Base-by-base conservation (phyloP, 1,140 invertebrate genomes). In the Olivierus martensii region DNA sequence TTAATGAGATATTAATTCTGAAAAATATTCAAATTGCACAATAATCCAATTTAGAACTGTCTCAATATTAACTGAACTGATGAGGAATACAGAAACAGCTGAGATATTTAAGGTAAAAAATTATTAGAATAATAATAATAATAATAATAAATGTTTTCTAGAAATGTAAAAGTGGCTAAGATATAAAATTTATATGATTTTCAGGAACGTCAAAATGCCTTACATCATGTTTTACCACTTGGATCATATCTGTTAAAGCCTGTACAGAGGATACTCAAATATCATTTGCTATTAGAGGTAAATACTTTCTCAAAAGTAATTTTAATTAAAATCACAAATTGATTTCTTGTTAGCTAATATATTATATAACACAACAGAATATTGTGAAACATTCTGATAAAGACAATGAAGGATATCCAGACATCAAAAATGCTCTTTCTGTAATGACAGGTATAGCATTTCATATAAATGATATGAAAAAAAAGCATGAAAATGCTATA, bases 261-360 rank as follows among this genome's bases (percentile, higher is more conserved):
- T 2, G 92, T 97, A 36, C 93, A 97, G 68, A 75, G 92, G 65
- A 92, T 97, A 59, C 76, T 96, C 56, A 96, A 95, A 71, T 97
- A 97, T 66, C 92, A 95, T 73, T 75, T 97, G 43, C 75, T 97
- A 18, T 72, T 96, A 47, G 86, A 93, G 78, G 87, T 91, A 71
- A 59, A 56, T 17, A 39, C 17, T 39, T 39, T 39, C 12, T 39
- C 17, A 39, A 39, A 39, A 39, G 38, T 12, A 39, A 39, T 39
- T 39, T 12, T 39, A 17, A 39, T 17, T 12, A 39, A 12, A 39
- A 12, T 39, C 12, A 39, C 38, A 39, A 12, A n/a, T n/a, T n/a
- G n/a, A n/a, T 39, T 39, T 39, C 12, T 39, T 39, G 17, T 12
- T 12, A 39, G 38, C 17, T 18, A 43, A 1, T 43, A 43, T 43